Evolutionary conservation across 1,140 invertebrate genomes (phyloP).

Genomic region (Uloborus diversus): DNA sequence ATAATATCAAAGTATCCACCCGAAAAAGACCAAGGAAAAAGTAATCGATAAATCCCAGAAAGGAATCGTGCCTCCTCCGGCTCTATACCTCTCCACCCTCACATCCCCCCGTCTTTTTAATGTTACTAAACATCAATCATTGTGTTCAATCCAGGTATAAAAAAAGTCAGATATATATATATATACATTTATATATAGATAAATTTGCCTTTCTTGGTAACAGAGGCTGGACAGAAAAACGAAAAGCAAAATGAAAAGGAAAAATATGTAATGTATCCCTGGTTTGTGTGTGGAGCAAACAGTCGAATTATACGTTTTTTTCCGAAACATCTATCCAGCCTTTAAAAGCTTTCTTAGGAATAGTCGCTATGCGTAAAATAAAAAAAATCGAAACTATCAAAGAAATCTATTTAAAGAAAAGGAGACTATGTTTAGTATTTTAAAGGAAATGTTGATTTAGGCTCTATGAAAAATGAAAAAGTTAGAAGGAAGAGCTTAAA

Average conservation of each 20-base stretch:
- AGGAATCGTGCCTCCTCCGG: conserved; percentile 12
- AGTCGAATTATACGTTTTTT: neutral
- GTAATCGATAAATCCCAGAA: conserved; percentile 51
- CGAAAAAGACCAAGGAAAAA: conserved; percentile 12
- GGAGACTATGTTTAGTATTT: no score
- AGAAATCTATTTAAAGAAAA: no score
- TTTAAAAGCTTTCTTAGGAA: conserved; percentile 50
- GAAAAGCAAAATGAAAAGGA: conserved; percentile 2
- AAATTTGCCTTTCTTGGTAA: conserved; percentile 47
- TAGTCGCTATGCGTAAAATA: neutral
- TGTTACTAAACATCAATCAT: conserved; percentile 56
- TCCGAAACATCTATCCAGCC: neutral
- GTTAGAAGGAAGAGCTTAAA: no score
- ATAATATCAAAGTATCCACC: conserved; percentile 56
- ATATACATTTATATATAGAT: conserved; percentile 32
- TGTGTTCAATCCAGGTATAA: conserved; percentile 56
- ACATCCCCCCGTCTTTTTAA: conserved; percentile 46
- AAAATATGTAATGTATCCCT: conserved; percentile 34
- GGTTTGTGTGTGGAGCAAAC: conserved; percentile 26
- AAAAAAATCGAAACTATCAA: conserved; percentile 4
- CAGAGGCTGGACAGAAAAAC: neutral
- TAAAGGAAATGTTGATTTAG: no score
- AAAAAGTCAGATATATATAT: neutral
- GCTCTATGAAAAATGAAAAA: no score
- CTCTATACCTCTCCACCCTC: neutral